These are phyloP conservation scores for Drosophila aff. DNA, from an alignment of 1,140 invertebrate genomes.

Conservation along the genomic window DNA sequence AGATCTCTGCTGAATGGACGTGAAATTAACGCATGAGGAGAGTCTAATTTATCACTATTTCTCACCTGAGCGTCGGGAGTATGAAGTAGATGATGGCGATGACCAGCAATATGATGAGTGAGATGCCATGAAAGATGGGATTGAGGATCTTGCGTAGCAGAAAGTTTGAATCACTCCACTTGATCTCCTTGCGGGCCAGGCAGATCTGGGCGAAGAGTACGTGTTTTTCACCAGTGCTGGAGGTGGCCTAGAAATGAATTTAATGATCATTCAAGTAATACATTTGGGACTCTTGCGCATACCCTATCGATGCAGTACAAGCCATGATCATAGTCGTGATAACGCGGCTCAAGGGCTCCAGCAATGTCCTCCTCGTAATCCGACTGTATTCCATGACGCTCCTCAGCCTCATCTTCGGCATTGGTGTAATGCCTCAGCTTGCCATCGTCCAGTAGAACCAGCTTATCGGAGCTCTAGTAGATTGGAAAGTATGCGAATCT, in stretches of 20 bases:
- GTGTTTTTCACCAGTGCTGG: slow-evolving; percentile 61
- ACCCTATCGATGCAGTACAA: slow-evolving; percentile 93
- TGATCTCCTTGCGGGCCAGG: slow-evolving; percentile 88
- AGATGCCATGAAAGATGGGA: slow-evolving; percentile 90
- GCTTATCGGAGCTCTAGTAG: slow-evolving; percentile 86
- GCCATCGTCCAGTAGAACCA: slow-evolving; percentile 89
- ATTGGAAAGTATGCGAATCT: not conserved
- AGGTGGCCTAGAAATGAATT: slow-evolving; percentile 54
- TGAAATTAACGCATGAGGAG: slow-evolving; percentile 27
- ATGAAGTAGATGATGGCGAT: slow-evolving; percentile 93
- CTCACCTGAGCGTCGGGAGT: slow-evolving; percentile 89
- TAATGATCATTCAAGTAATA: not conserved
- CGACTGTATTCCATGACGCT: slow-evolving; percentile 40
- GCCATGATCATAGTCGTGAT: slow-evolving; percentile 90
- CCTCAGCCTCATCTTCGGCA: slow-evolving; percentile 85
- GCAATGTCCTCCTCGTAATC: slow-evolving; percentile 84
- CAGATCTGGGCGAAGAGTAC: slow-evolving; percentile 91
- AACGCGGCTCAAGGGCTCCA: slow-evolving; percentile 85
- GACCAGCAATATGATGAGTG: slow-evolving; percentile 89
- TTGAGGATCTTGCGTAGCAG: slow-evolving; percentile 90
- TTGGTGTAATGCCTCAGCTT: slow-evolving; percentile 89
- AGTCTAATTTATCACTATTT: not conserved
- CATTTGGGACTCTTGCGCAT: not conserved
- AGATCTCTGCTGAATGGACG: slow-evolving; percentile 87
- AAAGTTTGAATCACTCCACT: slow-evolving; percentile 90